phyloP scores from a whole-genome alignment of 2,113 vertebrate species.

The Cavia aperea region DNA sequence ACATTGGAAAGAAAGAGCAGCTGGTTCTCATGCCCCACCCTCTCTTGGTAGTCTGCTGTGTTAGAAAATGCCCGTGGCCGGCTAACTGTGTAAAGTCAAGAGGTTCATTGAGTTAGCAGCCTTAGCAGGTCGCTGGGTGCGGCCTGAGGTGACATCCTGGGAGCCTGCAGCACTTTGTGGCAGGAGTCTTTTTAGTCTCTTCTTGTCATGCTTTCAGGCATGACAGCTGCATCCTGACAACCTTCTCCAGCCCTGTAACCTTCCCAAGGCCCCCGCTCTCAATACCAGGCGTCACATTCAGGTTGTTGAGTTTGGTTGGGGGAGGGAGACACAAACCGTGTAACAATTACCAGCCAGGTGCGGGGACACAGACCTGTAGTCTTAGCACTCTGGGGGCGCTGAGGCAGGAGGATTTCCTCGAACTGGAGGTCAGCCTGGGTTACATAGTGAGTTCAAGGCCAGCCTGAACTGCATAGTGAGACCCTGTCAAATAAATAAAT shows the following conservation, averaged over 20 bases:
- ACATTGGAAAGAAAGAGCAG: background rate
- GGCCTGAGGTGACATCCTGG: background rate
- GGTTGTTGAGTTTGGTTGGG: background rate
- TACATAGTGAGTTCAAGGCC: background rate
- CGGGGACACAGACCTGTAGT: background rate
- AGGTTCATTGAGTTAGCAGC: background rate
- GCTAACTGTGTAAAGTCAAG: background rate
- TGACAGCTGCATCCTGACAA: too few species aligned
- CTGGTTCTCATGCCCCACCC: background rate
- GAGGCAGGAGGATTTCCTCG: background rate
- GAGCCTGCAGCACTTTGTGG: background rate
- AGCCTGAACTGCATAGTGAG: background rate
- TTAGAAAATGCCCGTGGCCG: background rate
- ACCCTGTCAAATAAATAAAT: background rate
- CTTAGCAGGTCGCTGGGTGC: background rate
- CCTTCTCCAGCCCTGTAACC: background rate
- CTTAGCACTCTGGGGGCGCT: background rate
- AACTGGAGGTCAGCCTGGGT: background rate
- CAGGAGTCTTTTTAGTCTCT: background rate
- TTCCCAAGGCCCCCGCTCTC: background rate
- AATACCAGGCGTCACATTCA: background rate
- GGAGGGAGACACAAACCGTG: background rate
- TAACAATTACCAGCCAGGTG: background rate
- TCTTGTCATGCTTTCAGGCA: background rate
- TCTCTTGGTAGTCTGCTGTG: background rate